Evolutionary conservation across 2,888 invertebrate genomes (phyloP).

Genomic region (Harpagoxenus sublaevis): DNA sequence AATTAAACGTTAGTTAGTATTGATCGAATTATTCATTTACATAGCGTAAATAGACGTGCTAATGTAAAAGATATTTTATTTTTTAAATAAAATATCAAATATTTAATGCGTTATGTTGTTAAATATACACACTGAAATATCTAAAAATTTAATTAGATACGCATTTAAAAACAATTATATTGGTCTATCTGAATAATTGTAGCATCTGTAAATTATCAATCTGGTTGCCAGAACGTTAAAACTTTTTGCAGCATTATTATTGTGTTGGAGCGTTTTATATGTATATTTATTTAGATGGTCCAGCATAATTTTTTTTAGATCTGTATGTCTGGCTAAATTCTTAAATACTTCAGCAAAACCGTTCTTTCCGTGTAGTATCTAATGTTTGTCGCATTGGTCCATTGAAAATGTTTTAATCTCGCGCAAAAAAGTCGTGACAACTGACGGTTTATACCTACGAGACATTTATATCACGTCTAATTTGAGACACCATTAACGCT

Average conservation of each 20-base stretch:
- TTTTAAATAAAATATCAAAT: not conserved
- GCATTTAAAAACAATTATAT: not conserved
- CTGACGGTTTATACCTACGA: not conserved
- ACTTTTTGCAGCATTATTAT: not conserved
- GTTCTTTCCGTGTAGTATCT: not conserved
- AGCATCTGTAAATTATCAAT: not conserved
- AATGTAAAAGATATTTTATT: not conserved
- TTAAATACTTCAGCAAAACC: too few species aligned
- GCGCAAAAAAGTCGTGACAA: not conserved
- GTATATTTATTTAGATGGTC: not conserved
- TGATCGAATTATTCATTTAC: not conserved
- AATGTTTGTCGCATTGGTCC: not conserved
- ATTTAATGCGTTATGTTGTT: not conserved
- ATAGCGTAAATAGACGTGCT: not conserved
- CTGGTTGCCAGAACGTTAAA: not conserved
- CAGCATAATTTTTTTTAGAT: not conserved
- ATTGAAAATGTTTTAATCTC: not conserved
- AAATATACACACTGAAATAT: not conserved
- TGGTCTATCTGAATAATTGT: not conserved
- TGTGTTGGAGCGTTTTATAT: not conserved
- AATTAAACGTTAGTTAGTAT: not conserved
- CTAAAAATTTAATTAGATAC: not conserved
- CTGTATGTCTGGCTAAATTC: too few species aligned
- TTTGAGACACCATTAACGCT: constrained; percentile 24
- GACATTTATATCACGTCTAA: constrained; percentile 22